A percentile compares a stretch with the other conserved stretches of the same genome.
phyloP scores from a whole-genome alignment of 2,797 vertebrate species.

The Tympanoctomys barrerae region DNA sequence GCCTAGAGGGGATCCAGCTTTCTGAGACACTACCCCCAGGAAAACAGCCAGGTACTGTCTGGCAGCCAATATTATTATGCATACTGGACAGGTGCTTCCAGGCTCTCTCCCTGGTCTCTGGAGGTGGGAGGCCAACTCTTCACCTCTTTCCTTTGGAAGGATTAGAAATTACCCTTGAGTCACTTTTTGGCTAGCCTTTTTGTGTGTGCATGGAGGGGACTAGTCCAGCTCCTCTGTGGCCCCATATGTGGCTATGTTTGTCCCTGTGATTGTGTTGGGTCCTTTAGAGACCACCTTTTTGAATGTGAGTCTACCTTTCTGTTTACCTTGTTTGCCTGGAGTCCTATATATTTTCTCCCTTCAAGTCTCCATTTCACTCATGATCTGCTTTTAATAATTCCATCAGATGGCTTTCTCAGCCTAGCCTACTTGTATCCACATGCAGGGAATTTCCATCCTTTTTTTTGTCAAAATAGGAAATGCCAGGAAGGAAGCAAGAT shows the following conservation, averaged over 20 bases:
- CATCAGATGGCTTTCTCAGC: constrained; percentile 56
- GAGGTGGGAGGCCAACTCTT: constrained; percentile 48
- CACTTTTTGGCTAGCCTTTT: constrained; percentile 46
- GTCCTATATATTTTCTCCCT: background rate
- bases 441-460: constrained; percentile 75
- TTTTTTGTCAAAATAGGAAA: constrained; percentile 49
- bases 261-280: background rate
- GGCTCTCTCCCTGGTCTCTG: constrained; percentile 2
- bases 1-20: background rate
- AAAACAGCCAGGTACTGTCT: constrained; percentile 54
- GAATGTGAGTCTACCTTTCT: background rate
- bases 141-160: constrained; percentile 63
- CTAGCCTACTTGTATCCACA: constrained; percentile 54
- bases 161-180: constrained; percentile 66
- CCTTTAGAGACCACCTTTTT: background rate
- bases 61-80: constrained; percentile 65
- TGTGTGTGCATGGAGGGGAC: background rate
- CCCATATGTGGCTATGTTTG: background rate
- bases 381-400: constrained; percentile 57
- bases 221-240: constrained; percentile 29
- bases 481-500: constrained; percentile 69
- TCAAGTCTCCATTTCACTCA: constrained; percentile 38
- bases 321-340: constrained; percentile 28
- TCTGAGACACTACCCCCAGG: background rate
- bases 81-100: constrained; percentile 53